These are phyloP conservation scores for Auanema sp. DNA, from an alignment of 2,888 invertebrate genomes.

Conservation along the genomic window DNA sequence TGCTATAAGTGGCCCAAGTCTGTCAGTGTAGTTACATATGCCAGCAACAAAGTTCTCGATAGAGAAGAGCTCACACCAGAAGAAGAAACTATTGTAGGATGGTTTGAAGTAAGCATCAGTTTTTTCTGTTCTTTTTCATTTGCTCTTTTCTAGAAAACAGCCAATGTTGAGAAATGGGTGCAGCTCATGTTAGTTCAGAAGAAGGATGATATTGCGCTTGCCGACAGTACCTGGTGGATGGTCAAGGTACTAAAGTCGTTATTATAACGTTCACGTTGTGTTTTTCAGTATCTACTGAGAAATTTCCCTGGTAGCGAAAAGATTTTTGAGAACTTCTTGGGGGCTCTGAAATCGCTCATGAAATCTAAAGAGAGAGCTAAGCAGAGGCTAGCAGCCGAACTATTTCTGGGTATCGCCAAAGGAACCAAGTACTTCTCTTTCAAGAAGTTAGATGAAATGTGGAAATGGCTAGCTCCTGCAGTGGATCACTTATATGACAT, in stretches of 20 bases:
- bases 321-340: constrained; percentile 19
- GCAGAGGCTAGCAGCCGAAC: constrained; percentile 34
- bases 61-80: constrained; percentile 13
- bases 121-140: background rate
- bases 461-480: constrained; percentile 29
- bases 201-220: constrained; percentile 8
- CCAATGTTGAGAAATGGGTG: constrained; percentile 20
- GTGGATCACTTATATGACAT: constrained; percentile 25
- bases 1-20: constrained; percentile 33
- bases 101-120: constrained; percentile 18
- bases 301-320: constrained; percentile 12
- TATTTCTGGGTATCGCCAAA: constrained; percentile 33
- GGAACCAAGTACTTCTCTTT: constrained; percentile 37
- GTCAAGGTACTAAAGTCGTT: too few relatives aligned
- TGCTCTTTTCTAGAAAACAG: constrained; percentile 3
- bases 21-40: constrained; percentile 17
- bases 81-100: constrained; percentile 22
- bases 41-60: constrained; percentile 10
- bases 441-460: constrained; percentile 25
- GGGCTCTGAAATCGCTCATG: constrained; percentile 1
- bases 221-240: constrained; percentile 17
- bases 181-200: constrained; percentile 12
- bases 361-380: constrained; percentile 21
- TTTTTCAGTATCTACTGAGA: constrained; percentile 26
- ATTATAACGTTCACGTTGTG: background rate